phyloP scores from a whole-genome alignment of 2,797 vertebrate species.

The Pogonophryne albipinna region DNA sequence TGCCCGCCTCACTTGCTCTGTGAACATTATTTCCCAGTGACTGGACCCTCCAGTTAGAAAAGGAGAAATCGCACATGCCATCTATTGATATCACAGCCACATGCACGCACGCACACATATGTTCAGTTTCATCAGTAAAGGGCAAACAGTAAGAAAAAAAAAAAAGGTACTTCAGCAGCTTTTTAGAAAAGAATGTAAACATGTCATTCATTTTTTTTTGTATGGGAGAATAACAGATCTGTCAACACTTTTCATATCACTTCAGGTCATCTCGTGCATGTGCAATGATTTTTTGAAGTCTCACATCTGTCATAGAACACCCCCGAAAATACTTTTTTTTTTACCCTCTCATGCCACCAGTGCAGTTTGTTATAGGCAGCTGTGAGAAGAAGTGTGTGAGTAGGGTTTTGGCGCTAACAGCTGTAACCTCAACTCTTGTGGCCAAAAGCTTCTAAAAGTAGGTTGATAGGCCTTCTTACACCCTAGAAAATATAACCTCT shows the following conservation, averaged over 20 bases:
- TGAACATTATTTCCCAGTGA: conserved; percentile 67
- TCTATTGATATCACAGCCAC: conserved; percentile 74
- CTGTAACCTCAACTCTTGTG: conserved; percentile 65
- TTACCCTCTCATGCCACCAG: conserved; percentile 21
- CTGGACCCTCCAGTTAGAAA: conserved; percentile 54
- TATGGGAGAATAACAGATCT: conserved; percentile 48
- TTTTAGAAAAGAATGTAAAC: conserved; percentile 53
- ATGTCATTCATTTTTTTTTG: conserved; percentile 14
- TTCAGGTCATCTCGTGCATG: conserved; percentile 44
- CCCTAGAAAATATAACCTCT: conserved; percentile 43
- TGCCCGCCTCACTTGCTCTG: conserved; percentile 61
- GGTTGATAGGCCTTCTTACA: conserved; percentile 48
- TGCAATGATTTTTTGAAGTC: conserved; percentile 31
- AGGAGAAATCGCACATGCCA: conserved; percentile 75
- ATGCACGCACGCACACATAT: conserved; percentile 36
- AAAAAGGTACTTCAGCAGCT: conserved; percentile 24
- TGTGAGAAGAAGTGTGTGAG: conserved; percentile 34
- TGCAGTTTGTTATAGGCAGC: conserved; percentile 60
- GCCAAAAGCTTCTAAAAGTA: conserved; percentile 58
- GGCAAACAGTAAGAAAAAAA: conserved; percentile 29
- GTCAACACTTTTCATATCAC: conserved; percentile 58
- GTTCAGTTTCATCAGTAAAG: conserved; percentile 41
- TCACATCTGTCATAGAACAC: conserved; percentile 47
- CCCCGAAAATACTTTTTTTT: conserved; percentile 26
- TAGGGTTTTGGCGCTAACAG: conserved; percentile 59